Evolutionary conservation across 1,140 invertebrate species (phyloP), one percentile per base, ranked within the genome.

Genomic region (Acromyrmex heyeri): DNA sequence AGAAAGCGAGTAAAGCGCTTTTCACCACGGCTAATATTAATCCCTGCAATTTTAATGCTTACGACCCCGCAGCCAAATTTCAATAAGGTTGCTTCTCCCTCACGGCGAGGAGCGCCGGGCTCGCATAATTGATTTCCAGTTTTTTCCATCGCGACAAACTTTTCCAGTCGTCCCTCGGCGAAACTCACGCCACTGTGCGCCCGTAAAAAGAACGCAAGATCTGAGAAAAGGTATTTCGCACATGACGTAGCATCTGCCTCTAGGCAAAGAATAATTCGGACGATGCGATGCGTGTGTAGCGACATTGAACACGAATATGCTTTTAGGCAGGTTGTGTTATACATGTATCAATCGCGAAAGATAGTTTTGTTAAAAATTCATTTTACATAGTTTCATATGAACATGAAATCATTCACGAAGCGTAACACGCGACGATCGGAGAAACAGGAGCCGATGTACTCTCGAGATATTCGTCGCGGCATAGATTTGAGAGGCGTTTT

Each of bases 41-140:
- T 92, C 90, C 90, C 67, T 92, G 91, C 88, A 92, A 93, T 91
- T 92, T 93, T 92, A 91, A 93, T 91, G 91, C 86, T 81, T 64
- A 48, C 86, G 69, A 85, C 77, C 75, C 81, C 88, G 89, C 87
- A 87, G 86, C 77, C 92, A 92, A 93, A 92, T 93, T 92, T 91
- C 90, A 93, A 92, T 91, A 89, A 91, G 64, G 72, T 85, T 85
- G 86, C 77, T 44, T 38, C 62, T 77, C 59, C 77, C 38, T 30
- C 44, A n/a, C 64, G 44, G 59, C 64, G 38, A 27, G 55, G 53
- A 70, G 55, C 48, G 62, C 44, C 55, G 65, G 24, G 34, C 57
- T 82, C 44, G 76, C 82, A 85, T 91, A 92, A 93, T 92, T 90
- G 88, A 91, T 92, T 92, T 82, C 59, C 82, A 50, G 61, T 79